These are phyloP conservation scores for Malurus elegans DNA, from an alignment of 2,113 vertebrate genomes.

Conservation along the genomic window DNA sequence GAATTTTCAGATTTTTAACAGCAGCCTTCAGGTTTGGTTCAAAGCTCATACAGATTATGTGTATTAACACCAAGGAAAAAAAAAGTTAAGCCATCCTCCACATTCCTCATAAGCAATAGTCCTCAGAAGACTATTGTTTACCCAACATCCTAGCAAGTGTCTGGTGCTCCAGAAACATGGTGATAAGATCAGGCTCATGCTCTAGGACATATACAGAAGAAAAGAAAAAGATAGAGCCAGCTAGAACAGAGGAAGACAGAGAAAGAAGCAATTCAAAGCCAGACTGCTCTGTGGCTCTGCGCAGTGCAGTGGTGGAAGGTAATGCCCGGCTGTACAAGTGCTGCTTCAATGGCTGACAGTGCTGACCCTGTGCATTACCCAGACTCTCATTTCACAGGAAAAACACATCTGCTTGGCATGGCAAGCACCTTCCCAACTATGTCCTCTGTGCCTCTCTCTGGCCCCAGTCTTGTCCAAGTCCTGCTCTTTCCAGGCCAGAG, in stretches of 20 bases:
- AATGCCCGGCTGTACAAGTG: neutral
- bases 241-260: neutral
- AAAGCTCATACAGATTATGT: neutral
- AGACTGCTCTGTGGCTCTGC: neutral
- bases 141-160: neutral
- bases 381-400: neutral
- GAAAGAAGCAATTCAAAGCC: neutral
- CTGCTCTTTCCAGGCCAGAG: no score
- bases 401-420: neutral
- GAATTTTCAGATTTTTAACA: neutral
- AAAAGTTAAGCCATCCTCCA: neutral
- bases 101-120: neutral
- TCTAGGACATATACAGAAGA: neutral
- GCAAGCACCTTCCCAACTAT: neutral
- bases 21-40: neutral
- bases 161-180: neutral
- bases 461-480: neutral
- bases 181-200: neutral
- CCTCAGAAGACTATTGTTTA: neutral
- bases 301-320: fast-evolving
- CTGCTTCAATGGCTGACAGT: neutral
- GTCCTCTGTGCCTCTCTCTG: neutral
- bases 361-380: neutral
- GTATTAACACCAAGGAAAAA: neutral
- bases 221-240: neutral